phyloP scores from a whole-genome alignment of 1,140 invertebrate species.

The Lysiphlebus fabarum region DNA sequence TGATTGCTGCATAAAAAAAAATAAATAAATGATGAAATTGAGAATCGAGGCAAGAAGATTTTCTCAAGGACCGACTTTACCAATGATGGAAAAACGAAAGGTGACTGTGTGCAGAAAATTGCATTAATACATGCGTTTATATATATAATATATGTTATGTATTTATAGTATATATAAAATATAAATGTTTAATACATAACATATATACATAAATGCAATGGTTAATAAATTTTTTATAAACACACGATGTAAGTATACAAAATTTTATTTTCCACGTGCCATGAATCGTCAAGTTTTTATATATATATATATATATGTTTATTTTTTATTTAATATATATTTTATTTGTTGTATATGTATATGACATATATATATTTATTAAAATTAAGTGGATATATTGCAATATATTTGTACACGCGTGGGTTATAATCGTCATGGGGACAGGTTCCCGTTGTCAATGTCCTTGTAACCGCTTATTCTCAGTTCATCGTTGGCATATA shows the following conservation, averaged over 20 bases:
- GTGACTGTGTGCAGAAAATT: slow-evolving; percentile 18
- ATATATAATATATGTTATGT: too few species aligned
- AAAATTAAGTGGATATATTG: too few species aligned
- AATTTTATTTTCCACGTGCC: slow-evolving; percentile 12
- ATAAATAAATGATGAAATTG: slow-evolving; percentile 42
- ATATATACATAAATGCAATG: neutral
- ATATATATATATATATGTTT: neutral
- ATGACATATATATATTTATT: too few species aligned
- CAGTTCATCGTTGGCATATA: slow-evolving; percentile 7
- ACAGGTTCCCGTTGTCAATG: slow-evolving; percentile 10
- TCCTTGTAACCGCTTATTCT: slow-evolving; percentile 14
- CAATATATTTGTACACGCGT: neutral
- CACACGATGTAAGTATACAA: neutral
- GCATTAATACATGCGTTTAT: too few species aligned
- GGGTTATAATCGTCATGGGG: slow-evolving; percentile 16
- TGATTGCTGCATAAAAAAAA: too few species aligned
- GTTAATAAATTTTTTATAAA: neutral
- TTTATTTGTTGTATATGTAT: too few species aligned
- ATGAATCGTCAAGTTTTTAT: slow-evolving; percentile 8
- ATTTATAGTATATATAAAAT: too few species aligned
- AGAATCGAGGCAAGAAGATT: slow-evolving; percentile 48
- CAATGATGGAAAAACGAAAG: slow-evolving; percentile 53
- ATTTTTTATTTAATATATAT: neutral
- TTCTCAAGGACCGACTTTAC: slow-evolving; percentile 43
- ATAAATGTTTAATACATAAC: slow-evolving; percentile 21